Conservation (phyloP, 2,113 vertebrate species). For the Microcebus tavaratra region DNA sequence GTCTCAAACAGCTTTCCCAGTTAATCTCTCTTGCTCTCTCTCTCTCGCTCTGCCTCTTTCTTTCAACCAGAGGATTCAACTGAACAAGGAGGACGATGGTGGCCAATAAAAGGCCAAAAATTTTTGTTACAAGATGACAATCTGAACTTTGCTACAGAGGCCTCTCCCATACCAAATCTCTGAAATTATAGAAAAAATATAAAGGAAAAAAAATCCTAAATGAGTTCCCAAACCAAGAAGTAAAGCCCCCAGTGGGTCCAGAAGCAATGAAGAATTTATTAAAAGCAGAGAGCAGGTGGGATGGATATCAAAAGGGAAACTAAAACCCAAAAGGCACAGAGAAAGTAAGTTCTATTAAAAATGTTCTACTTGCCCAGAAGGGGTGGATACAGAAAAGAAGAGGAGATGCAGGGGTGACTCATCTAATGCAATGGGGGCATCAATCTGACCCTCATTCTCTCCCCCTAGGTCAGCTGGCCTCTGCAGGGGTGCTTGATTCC, state of each 20-base stretch:
- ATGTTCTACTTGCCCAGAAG: not conserved
- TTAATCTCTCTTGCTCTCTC: slow-evolving; percentile 46
- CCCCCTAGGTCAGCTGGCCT: not conserved
- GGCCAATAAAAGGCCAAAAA: slow-evolving; percentile 29
- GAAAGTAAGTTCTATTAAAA: not conserved
- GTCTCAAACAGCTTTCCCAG: slow-evolving; percentile 66
- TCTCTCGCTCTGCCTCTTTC: slow-evolving; percentile 50
- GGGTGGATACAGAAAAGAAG: not conserved
- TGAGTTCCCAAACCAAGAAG: not conserved
- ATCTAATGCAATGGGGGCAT: not conserved
- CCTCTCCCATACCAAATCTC: not conserved
- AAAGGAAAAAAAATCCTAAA: not conserved
- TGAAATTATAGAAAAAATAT: not conserved
- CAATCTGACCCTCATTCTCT: not conserved
- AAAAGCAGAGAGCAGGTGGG: not conserved
- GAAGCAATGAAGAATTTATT: not conserved
- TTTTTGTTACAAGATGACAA: not conserved
- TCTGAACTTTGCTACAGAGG: not conserved
- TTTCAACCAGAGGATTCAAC: slow-evolving; percentile 49
- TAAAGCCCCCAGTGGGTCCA: not conserved
- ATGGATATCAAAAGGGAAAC: not conserved
- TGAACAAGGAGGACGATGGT: not conserved
- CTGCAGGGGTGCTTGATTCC: not conserved
- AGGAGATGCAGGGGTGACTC: not conserved
- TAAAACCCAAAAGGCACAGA: not conserved